Conservation (phyloP, 2,797 vertebrate species). For the Carcharodon carcharias region DNA sequence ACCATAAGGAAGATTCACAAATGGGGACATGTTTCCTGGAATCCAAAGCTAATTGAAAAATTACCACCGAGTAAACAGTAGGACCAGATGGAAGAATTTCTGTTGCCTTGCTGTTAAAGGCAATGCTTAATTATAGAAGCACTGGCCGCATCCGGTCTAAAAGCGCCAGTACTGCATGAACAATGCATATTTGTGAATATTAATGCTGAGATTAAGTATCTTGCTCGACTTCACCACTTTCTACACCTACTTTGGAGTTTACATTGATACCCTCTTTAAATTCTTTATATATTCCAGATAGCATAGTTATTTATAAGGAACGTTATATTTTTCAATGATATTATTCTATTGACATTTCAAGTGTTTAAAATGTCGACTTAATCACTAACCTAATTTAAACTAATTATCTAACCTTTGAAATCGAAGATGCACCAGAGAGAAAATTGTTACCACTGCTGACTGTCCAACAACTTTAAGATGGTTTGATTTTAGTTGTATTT, state of each 20-base stretch:
- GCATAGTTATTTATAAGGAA: background rate
- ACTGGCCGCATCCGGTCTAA: background rate
- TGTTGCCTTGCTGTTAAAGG: background rate
- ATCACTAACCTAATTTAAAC: background rate
- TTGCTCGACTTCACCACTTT: background rate
- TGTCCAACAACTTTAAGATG: background rate
- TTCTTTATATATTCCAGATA: background rate
- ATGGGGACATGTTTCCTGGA: background rate
- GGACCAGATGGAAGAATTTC: slow-evolving; percentile 16
- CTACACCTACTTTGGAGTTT: background rate
- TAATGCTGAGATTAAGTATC: background rate
- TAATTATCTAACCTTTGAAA: slow-evolving; percentile 21
- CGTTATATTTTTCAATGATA: background rate
- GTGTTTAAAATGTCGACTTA: background rate
- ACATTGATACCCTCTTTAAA: background rate
- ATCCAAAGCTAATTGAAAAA: slow-evolving; percentile 12
- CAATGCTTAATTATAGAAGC: background rate
- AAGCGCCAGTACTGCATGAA: background rate
- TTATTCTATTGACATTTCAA: background rate
- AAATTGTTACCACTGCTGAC: background rate
- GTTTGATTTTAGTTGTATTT: background rate
- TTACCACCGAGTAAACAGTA: background rate
- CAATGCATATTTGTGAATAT: background rate
- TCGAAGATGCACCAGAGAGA: background rate
- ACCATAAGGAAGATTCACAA: slow-evolving; percentile 11